Evolutionary conservation across 2,113 vertebrate genomes (phyloP).

Genomic region (Paradisaea rubra): DNA sequence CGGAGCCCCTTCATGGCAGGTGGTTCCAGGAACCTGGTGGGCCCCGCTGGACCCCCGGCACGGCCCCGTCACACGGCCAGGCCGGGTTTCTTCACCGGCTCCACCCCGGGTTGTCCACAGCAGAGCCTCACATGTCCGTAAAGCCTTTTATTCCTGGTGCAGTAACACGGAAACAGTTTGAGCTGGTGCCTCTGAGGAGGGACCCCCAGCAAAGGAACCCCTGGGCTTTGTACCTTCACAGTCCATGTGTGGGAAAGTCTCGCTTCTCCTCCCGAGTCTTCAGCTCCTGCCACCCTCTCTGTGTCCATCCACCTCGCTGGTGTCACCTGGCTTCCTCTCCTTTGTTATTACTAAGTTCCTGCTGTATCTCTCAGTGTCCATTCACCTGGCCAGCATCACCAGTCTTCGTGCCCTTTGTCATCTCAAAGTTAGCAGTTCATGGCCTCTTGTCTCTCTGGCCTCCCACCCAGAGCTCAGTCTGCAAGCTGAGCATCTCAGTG

Average conservation of each 20-base stretch:
- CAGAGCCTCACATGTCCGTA: background rate
- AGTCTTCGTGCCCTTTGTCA: background rate
- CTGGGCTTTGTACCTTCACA: background rate
- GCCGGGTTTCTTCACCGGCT: fast-evolving
- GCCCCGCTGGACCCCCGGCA: fast-evolving
- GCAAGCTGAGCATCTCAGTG: background rate
- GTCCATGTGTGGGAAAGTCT: no score
- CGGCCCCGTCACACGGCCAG: background rate
- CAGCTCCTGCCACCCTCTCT: fast-evolving
- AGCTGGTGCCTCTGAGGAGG: background rate
- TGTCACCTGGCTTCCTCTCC: background rate
- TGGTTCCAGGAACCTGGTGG: fast-evolving
- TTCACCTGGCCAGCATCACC: background rate
- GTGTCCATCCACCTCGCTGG: background rate
- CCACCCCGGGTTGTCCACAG: fast-evolving
- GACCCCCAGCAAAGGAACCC: background rate
- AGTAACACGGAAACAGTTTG: background rate
- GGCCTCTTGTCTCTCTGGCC: background rate
- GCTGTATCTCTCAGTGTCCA: background rate
- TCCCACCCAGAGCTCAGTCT: background rate
- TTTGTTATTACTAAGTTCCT: background rate
- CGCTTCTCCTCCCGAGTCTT: background rate
- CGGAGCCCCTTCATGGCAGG: background rate
- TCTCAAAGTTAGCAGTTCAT: background rate
- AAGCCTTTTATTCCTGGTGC: background rate